phyloP scores from a whole-genome alignment of 2,113 vertebrate genomes.

The Solenodon paradoxus region DNA sequence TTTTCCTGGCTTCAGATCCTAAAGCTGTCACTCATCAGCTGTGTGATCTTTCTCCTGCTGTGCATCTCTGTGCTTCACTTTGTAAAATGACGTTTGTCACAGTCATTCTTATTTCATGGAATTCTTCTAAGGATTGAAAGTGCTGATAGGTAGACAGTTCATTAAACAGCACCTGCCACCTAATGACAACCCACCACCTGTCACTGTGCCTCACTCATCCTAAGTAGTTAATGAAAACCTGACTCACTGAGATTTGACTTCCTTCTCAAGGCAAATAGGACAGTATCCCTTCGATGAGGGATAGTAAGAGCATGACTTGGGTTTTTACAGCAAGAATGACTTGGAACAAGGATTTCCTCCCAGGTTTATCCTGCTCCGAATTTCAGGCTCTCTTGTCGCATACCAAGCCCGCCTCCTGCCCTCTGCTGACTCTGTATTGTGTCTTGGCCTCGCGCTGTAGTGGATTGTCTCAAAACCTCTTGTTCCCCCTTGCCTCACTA shows the following conservation, averaged over 20 bases:
- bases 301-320: not conserved
- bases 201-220: too few relatives aligned
- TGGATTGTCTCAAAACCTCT: not conserved
- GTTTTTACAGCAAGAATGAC: not conserved
- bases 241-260: not conserved
- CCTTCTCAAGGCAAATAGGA: not conserved
- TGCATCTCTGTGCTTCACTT: not conserved
- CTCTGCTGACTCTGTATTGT: not conserved
- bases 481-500: rapidly evolving
- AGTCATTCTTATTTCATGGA: not conserved
- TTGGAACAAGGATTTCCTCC: not conserved
- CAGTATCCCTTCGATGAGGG: not conserved
- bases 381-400: rapidly evolving
- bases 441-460: not conserved
- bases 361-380: not conserved
- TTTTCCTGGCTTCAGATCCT: not conserved
- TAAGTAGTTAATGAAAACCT: too few relatives aligned
- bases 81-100: not conserved
- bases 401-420: not conserved
- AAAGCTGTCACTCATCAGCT: not conserved
- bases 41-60: not conserved
- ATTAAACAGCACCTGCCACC: not conserved
- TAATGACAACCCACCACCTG: not conserved
- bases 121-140: not conserved
- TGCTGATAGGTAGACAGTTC: not conserved